These are phyloP conservation scores for Corbicula japonica DNA, from an alignment of 2,888 invertebrate species.

Conservation along the genomic window DNA sequence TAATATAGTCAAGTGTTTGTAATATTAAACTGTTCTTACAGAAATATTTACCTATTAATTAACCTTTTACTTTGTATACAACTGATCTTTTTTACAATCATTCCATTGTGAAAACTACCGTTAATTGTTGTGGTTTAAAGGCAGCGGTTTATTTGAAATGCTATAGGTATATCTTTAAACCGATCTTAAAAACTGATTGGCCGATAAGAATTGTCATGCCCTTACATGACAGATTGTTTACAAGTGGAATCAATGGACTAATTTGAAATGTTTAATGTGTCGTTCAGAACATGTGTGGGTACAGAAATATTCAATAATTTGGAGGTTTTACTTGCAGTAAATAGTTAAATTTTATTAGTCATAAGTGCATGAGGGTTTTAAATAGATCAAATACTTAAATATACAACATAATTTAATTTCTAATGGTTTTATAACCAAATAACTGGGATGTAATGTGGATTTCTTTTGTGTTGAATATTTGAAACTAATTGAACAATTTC, in stretches of 20 bases:
- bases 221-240: constrained; percentile 9
- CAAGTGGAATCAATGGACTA: constrained; percentile 16
- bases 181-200: constrained; percentile 30
- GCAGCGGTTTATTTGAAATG: constrained; percentile 29
- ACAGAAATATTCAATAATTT: constrained; percentile 13
- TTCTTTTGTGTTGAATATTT: constrained; percentile 17
- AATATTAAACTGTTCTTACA: too few relatives aligned
- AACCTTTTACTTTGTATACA: constrained; percentile 6
- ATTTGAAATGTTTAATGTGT: constrained; percentile 8
- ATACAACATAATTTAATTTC: background rate
- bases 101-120: background rate
- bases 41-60: constrained; percentile 5
- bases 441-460: constrained; percentile 12
- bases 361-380: background rate
- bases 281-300: background rate
- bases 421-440: constrained; percentile 23
- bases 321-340: constrained; percentile 3
- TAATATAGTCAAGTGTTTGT: too few relatives aligned
- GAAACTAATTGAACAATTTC: constrained; percentile 29
- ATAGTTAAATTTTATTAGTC: constrained; percentile 12
- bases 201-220: constrained; percentile 12
- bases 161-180: constrained; percentile 27
- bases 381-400: background rate
- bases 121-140: constrained; percentile 24
- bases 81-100: constrained; percentile 1